These are phyloP conservation scores for Eilema depressum DNA, from an alignment of 2,888 invertebrate genomes.

Conservation along the genomic window DNA sequence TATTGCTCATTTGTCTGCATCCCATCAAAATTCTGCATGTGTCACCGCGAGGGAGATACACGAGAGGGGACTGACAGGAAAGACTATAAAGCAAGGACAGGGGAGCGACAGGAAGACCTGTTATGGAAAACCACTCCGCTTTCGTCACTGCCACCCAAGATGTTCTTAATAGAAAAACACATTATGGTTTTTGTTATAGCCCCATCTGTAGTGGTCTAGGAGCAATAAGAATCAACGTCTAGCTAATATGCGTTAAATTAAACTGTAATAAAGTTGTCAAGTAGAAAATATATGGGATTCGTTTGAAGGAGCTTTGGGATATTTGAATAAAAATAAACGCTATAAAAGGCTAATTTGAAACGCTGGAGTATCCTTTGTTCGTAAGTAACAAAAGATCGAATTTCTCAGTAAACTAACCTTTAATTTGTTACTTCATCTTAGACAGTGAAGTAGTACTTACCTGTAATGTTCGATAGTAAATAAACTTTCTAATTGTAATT, in stretches of 20 bases:
- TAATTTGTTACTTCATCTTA: neutral
- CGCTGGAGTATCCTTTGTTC: constrained; percentile 15
- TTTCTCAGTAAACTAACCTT: neutral
- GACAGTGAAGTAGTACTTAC: neutral
- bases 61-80: constrained; percentile 49
- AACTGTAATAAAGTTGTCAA: constrained; percentile 42
- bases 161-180: constrained; percentile 50
- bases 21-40: constrained; percentile 79
- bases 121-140: constrained; percentile 73
- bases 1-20: constrained; percentile 55
- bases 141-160: constrained; percentile 77
- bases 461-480: neutral
- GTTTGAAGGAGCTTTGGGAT: constrained; percentile 17
- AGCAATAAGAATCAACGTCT: constrained; percentile 32
- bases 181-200: constrained; percentile 46
- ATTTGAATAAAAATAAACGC: constrained; percentile 19
- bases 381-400: constrained; percentile 7
- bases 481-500: constrained; percentile 15
- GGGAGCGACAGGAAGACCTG: constrained; percentile 71
- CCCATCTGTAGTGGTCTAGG: constrained; percentile 37
- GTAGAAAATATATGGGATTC: constrained; percentile 36
- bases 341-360: constrained; percentile 21
- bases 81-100: constrained; percentile 45
- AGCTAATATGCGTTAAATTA: constrained; percentile 43
- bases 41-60: constrained; percentile 61